Percentiles rank a stretch among this genome's conserved stretches.
These are phyloP conservation scores for Celastrina argiolus DNA, from an alignment of 2,888 invertebrate genomes.

Conservation along the genomic window DNA sequence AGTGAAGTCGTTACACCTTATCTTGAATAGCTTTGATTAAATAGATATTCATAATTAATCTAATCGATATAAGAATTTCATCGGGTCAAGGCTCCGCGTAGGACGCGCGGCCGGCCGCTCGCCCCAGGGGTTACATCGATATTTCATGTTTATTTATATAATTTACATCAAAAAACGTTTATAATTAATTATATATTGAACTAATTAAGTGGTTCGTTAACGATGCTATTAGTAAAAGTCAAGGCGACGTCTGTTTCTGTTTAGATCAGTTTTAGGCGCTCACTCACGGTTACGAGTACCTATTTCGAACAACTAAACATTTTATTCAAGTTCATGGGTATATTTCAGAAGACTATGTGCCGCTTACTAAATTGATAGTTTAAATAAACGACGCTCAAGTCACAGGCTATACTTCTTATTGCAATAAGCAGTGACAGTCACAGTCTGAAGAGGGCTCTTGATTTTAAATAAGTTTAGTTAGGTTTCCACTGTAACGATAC, in stretches of 20 bases:
- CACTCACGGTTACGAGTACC: no score
- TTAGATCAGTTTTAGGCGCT: background rate
- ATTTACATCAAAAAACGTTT: background rate
- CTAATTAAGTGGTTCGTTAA: background rate
- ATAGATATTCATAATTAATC: background rate
- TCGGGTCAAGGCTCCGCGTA: background rate
- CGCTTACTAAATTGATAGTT: no score
- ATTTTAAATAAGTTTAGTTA: no score
- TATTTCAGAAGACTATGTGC: no score
- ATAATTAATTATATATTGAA: background rate
- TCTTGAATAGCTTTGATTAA: background rate
- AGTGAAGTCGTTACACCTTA: background rate
- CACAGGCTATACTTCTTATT: no score
- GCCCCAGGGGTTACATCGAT: background rate
- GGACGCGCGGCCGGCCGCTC: no score
- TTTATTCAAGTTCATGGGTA: no score
- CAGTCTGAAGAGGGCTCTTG: no score
- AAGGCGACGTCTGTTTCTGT: background rate
- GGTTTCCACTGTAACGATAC: no score
- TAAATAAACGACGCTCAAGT: no score
- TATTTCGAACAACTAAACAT: no score
- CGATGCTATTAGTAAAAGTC: background rate
- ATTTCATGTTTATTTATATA: background rate
- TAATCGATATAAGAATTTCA: background rate
- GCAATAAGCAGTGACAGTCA: no score